Base-by-base conservation (phyloP, 2,888 invertebrate species). In the Apodemia duryi region DNA sequence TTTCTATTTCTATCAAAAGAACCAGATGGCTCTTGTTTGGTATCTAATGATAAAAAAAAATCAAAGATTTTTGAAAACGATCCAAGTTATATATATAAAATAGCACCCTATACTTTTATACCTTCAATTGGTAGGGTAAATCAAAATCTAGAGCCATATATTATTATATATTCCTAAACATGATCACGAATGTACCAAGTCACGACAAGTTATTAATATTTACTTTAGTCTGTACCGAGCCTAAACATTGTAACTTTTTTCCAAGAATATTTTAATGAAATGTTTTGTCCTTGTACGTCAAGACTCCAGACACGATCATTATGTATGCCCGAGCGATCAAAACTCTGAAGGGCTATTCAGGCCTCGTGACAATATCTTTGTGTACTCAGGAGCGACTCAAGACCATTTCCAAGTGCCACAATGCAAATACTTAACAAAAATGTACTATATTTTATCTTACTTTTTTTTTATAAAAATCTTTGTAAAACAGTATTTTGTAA, bases 291-390 rank as follows among this genome's bases (percentile, higher is more conserved):
- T 57, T 57, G 29, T 66, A 46, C 46, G 46, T 46, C 46, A 46
- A 46, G 60, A 43, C 32, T 29, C 54, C 13, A 57, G 32, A 57
- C 32, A 13, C 29, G 54, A 57, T 57, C 54, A 64, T 32, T 6
- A 38, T 43, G 61, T 49, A 64, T 65, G 66, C 61, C 68, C 70
- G 68, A 71, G 54, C 66, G 69, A 70, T 72, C 68, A 67, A 69
- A 70, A 71, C 67, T 66, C 51, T 68, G 43, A 65, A 73, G 72
- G 51, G 69, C 64, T 62, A 66, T 73, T 72, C 64, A 67, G 64
- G 63, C 46, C 64, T 51, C 71, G 73, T 63, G 71, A 72, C 73
- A 73, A 73, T 75, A 77, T 77, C 68, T 75, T 72, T 73, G 63
- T 61, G 63, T 67, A 71, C 72, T 67, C 66, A 66, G 65, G 51